phyloP scores from a whole-genome alignment of 2,888 invertebrate species.

The Caenorhabditis sp. region DNA sequence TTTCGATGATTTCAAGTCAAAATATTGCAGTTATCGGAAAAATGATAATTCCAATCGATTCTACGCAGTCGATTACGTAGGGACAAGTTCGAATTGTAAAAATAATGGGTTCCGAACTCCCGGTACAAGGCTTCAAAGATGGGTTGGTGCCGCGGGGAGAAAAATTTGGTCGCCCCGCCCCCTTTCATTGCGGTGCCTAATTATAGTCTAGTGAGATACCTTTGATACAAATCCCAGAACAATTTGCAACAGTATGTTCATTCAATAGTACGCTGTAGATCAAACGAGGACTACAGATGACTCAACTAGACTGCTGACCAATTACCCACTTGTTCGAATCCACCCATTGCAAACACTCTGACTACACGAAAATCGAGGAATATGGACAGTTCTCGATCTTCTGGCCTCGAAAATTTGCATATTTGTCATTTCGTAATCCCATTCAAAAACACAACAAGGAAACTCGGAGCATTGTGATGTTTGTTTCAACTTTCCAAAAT shows the following conservation, averaged over 20 bases:
- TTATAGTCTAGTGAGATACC: too few species aligned
- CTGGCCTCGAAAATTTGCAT: constrained; percentile 8
- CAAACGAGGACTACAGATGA: neutral
- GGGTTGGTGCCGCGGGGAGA: too few species aligned
- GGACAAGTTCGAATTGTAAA: too few species aligned
- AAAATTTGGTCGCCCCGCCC: too few species aligned
- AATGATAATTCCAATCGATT: too few species aligned
- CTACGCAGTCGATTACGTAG: too few species aligned
- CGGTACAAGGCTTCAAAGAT: too few species aligned
- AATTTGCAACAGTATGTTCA: neutral
- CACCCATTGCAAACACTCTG: neutral
- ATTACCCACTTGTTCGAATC: neutral
- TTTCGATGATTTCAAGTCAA: too few species aligned
- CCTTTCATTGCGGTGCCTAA: too few species aligned
- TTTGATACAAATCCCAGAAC: neutral
- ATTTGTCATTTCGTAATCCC: neutral
- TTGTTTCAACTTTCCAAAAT: constrained; percentile 8
- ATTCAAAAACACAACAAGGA: neutral
- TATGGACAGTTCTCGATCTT: neutral
- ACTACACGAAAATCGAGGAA: neutral
- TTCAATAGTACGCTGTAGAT: neutral
- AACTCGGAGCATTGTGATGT: constrained; percentile 17
- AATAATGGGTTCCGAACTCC: too few species aligned
- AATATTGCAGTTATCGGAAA: too few species aligned
- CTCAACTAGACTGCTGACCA: neutral